A percentile compares a stretch with the other conserved stretches of the same genome.
phyloP scores from a whole-genome alignment of 2,888 invertebrate genomes.

The Macrophya alboannulata region DNA sequence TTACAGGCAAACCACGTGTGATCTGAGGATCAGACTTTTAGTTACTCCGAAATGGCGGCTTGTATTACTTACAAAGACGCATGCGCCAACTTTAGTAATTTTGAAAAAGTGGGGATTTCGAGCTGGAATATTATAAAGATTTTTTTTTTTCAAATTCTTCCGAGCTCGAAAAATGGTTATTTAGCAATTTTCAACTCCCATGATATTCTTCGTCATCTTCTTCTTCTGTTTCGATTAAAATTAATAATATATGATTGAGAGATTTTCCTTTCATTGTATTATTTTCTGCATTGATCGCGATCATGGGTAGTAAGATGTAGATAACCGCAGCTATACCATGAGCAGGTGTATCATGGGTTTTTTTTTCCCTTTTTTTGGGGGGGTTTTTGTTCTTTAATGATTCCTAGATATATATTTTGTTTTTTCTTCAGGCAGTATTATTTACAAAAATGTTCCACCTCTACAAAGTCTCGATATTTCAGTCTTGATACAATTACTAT shows the following conservation, averaged over 20 bases:
- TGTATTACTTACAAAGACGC: neutral
- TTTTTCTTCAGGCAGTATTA: constrained; percentile 72
- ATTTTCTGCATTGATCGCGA: no score
- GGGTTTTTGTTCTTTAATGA: constrained; percentile 63
- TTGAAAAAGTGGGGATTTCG: neutral
- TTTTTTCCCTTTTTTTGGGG: neutral
- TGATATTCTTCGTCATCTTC: no score
- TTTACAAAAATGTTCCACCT: constrained; percentile 76
- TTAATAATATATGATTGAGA: no score
- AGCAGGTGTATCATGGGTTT: neutral
- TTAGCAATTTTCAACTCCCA: neutral
- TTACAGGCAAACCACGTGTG: neutral
- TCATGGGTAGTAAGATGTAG: neutral
- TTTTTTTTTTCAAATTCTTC: neutral
- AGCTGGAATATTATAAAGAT: neutral
- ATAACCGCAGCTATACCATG: neutral
- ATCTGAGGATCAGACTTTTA: neutral
- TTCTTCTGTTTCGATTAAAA: no score
- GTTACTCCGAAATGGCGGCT: constrained; percentile 16
- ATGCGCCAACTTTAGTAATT: neutral
- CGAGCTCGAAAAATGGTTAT: neutral
- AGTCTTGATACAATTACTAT: constrained; percentile 76
- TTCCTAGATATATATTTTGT: constrained; percentile 71
- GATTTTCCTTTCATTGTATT: no score
- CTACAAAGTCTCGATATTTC: constrained; percentile 76